Evolutionary conservation across 1,140 invertebrate genomes (phyloP), one percentile per base, ranked within the genome.

Genomic region (Brachystomella parvula): DNA sequence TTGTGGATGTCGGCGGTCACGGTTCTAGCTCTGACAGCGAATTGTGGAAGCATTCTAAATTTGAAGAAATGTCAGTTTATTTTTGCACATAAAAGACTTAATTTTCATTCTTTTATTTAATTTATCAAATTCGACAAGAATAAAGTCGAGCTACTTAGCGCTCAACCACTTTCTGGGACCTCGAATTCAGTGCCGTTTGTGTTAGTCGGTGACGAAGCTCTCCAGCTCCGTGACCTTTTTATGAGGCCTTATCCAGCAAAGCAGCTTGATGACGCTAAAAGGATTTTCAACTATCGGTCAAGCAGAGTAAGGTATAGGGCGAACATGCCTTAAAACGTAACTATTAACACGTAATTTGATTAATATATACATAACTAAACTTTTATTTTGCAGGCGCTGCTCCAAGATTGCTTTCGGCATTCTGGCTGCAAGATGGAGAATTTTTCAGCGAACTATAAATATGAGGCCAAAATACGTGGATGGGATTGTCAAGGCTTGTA

Each of bases 381-480:
- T n/a, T n/a, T n/a, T n/a, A n/a, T n/a, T n/a, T n/a, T n/a, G n/a
- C n/a, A n/a, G n/a, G n/a, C n/a, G n/a, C n/a, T n/a, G n/a, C n/a
- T n/a, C n/a, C n/a, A 81, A 83, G 75, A 82, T 82, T 75, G 76
- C 76, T 1, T 83, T 83, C 74, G 81, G 81, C 17, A 81, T 83
- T 57, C 67, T 83, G 31, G 67, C 76, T 6, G 72, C 75, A 29
- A 74, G 76, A 60, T 82, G 73, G 72, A 56, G 69, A 60, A 70
- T 76, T 30, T 74, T 75, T 28, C 60, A 62, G 17, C 47, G 44
- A 29, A 17, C 57, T 12, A 73, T 73, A 2, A 39, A 65, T 31
- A 61, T 30, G 1, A 44, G 64, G 15, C 24, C 24, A 58, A 53
- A 61, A 2, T 28, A 58, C 19, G 39, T 29, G 1, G 26, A 61